Evolutionary conservation across 1,140 invertebrate genomes (phyloP), one percentile per base, ranked within the genome.

Genomic region (Cydia splendana): DNA sequence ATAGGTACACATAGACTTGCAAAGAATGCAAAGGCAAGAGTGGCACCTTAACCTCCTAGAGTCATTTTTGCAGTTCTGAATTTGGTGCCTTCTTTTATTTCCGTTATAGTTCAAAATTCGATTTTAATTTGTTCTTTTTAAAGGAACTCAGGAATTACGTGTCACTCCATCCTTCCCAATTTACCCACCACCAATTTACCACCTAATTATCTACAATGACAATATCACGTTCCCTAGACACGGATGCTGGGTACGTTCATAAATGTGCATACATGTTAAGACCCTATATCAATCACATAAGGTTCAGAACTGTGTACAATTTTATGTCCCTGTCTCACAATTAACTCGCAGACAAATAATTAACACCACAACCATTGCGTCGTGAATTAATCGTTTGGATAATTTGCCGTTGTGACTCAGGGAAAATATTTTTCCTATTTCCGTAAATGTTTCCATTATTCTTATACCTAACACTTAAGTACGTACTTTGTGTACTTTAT

Each of bases 321-420:
- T 62, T 62, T 12, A 62, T 62, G 57, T 6, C 18, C 20, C 18
- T 24, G 20, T 0, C 18, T 6, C 57, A 62, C 67, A 71, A 71
- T 71, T 71, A 71, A 71, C 18, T 38, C 65, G 30, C 30, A 71
- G 67, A 71, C 34, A 38, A 71, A 20, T 71, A 38, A 71, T 62
- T 62, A 71, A 38, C 13, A 38, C n/a, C 18, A 69, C 65, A 69
- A 38, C 18, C 30, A 24, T 71, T 71, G 67, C 30, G 28, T 18
- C n/a, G 67, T 18, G n/a, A 15, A 71, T 38, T 38, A 71, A 71
- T 71, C 67, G 20, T 71, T 30, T 5, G 65, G 28, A n/a, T 34
- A 67, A 38, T 71, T 71, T 69, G 20, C 20, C 12, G 28, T 38
- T 10, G n/a, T 71, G 30, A 71, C 67, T 71, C 12, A 45, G 67